These are phyloP conservation scores for Galaxea fascicularis DNA, from an alignment of 92 coral and sea anemone genomes.

Conservation along the genomic window DNA sequence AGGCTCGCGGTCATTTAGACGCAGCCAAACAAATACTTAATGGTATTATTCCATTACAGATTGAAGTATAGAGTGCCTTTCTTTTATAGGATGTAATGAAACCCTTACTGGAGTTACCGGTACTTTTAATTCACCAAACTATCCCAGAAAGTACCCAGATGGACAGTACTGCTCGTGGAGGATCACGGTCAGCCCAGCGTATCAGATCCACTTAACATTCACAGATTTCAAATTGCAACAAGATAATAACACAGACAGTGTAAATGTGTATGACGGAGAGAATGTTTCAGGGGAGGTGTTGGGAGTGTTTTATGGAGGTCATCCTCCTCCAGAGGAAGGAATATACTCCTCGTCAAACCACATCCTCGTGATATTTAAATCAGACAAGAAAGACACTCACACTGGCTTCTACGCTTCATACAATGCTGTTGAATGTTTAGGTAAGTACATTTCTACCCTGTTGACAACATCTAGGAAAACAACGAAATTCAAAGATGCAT, in stretches of 20 bases:
- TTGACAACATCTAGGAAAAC: no score
- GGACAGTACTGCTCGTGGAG: slow-evolving; percentile 82
- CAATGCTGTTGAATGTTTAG: background rate
- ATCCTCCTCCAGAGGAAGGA: slow-evolving; percentile 2
- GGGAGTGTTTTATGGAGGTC: no score
- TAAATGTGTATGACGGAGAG: slow-evolving; percentile 61
- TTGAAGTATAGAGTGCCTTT: background rate
- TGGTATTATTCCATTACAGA: no score
- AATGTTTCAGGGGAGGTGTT: background rate
- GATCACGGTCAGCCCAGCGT: slow-evolving; percentile 44
- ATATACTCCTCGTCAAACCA: slow-evolving; percentile 25
- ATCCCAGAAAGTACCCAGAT: background rate
- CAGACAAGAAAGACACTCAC: slow-evolving; percentile 9
- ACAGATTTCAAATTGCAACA: slow-evolving; percentile 45
- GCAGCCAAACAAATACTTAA: no score
- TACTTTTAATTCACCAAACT: slow-evolving; percentile 74
- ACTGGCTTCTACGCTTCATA: slow-evolving; percentile 50
- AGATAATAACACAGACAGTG: slow-evolving; percentile 35
- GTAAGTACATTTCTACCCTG: slow-evolving; percentile 11
- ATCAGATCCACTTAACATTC: slow-evolving; percentile 49
- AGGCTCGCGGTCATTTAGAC: no score
- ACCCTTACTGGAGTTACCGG: slow-evolving; percentile 52
- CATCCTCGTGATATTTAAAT: slow-evolving; percentile 51
- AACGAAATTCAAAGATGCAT: no score
- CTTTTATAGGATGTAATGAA: slow-evolving; percentile 64